Conservation (phyloP, 2,888 invertebrate genomes). For the Ormyrus nitidulus region DNA sequence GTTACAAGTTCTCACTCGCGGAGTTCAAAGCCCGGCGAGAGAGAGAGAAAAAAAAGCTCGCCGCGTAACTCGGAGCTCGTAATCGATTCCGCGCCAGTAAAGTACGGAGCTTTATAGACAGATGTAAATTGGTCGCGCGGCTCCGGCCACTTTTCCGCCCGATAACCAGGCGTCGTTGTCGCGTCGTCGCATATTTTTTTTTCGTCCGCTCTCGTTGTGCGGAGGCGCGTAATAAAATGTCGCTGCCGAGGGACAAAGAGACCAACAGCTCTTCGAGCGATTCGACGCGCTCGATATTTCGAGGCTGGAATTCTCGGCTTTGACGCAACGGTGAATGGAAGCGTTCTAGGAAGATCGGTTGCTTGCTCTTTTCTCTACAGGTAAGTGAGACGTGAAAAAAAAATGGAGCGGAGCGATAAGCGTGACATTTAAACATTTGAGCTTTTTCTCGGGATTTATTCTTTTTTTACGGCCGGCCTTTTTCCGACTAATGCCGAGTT, state of each 20-base stretch:
- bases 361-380: neutral
- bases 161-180: conserved; percentile 35
- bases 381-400: conserved; percentile 21
- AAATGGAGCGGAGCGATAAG: conserved; percentile 37
- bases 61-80: conserved; percentile 1
- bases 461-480: conserved; percentile 28
- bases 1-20: neutral
- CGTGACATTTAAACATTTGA: conserved; percentile 37
- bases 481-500: neutral
- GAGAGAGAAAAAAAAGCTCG: conserved; percentile 26
- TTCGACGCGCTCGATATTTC: conserved; percentile 45
- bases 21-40: neutral
- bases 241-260: neutral
- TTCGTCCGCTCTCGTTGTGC: neutral
- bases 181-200: neutral
- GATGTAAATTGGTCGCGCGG: conserved; percentile 44
- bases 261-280: neutral
- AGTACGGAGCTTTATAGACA: conserved; percentile 40
- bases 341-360: neutral
- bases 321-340: too few species aligned
- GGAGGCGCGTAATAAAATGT: conserved; percentile 9
- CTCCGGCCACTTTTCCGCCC: neutral
- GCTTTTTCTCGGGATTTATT: neutral
- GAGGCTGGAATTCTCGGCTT: conserved; percentile 3
- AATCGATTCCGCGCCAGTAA: conserved; percentile 31